Conservation (phyloP, 1,140 invertebrate genomes). For the Bombus confusus region DNA sequence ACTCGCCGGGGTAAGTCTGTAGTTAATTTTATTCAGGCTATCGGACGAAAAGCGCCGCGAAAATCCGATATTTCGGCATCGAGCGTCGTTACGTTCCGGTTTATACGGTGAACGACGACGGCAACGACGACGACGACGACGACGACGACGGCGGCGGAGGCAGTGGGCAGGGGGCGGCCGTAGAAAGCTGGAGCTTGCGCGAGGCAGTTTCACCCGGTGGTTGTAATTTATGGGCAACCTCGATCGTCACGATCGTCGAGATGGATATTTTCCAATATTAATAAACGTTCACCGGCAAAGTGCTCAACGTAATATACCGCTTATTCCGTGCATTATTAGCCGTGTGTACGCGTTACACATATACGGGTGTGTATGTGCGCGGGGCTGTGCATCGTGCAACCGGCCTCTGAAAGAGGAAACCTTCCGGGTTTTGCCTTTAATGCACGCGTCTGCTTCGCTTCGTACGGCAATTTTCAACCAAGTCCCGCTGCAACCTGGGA, state of each 20-base stretch:
- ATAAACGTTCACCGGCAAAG: slow-evolving; percentile 59
- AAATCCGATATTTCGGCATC: slow-evolving; percentile 60
- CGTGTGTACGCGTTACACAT: not conserved
- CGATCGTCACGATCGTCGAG: slow-evolving; percentile 53
- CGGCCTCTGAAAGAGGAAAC: not conserved
- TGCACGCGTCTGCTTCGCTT: not conserved
- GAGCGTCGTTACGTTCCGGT: slow-evolving; percentile 22
- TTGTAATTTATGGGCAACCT: slow-evolving; percentile 56
- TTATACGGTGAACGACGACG: slow-evolving; percentile 24
- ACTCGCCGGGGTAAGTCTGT: not conserved
- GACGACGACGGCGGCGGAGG: not conserved
- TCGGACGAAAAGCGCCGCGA: slow-evolving; percentile 47
- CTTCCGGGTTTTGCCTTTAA: slow-evolving; percentile 39
- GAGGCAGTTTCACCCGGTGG: slow-evolving; percentile 21
- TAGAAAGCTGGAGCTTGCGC: slow-evolving; percentile 44
- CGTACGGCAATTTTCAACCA: slow-evolving; percentile 18
- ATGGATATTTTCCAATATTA: slow-evolving; percentile 68
- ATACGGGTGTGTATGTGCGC: too few species aligned
- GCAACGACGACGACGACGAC: not conserved
- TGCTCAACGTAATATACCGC: slow-evolving; percentile 56
- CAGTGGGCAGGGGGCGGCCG: not conserved
- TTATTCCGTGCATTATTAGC: slow-evolving; percentile 65
- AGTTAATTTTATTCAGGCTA: slow-evolving; percentile 50
- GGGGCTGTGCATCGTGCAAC: slow-evolving; percentile 11
- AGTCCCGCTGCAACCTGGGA: not conserved